A percentile compares a stretch with the other conserved stretches of the same genome.
These are phyloP conservation scores for Cygnus buccinator DNA, from an alignment of 2,113 vertebrate genomes.

Conservation along the genomic window DNA sequence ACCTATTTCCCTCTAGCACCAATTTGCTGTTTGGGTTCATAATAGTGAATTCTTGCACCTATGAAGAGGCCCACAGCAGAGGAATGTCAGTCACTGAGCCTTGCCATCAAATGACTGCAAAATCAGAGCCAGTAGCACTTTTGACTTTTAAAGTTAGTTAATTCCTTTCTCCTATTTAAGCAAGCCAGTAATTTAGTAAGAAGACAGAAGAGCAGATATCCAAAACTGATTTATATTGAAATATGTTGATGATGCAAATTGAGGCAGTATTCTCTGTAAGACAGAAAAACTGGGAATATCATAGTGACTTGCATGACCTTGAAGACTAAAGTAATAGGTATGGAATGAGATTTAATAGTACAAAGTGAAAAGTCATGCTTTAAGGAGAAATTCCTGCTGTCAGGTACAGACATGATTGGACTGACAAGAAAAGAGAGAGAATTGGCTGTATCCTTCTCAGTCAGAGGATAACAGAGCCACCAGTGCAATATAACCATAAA, in stretches of 20 bases:
- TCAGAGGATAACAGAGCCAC: neutral
- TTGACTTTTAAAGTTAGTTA: neutral
- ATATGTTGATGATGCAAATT: neutral
- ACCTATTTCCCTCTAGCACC: neutral
- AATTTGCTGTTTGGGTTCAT: neutral
- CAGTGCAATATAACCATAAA: neutral
- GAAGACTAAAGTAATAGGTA: neutral
- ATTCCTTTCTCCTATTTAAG: neutral
- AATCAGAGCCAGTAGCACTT: neutral
- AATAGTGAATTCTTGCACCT: neutral
- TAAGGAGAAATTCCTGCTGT: neutral
- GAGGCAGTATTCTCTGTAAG: neutral
- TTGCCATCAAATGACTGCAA: neutral
- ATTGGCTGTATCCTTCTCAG: neutral
- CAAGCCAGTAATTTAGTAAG: neutral
- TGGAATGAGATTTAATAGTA: neutral
- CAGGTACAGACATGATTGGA: neutral
- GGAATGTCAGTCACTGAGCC: too few relatives aligned
- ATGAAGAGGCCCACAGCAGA: neutral
- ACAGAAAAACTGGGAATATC: neutral
- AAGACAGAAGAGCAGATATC: neutral
- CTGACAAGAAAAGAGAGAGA: neutral
- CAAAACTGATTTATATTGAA: neutral
- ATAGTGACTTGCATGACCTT: neutral
- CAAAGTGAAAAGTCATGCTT: neutral